phyloP scores from a whole-genome alignment of 2,797 vertebrate genomes.

The Etheostoma nigrum region DNA sequence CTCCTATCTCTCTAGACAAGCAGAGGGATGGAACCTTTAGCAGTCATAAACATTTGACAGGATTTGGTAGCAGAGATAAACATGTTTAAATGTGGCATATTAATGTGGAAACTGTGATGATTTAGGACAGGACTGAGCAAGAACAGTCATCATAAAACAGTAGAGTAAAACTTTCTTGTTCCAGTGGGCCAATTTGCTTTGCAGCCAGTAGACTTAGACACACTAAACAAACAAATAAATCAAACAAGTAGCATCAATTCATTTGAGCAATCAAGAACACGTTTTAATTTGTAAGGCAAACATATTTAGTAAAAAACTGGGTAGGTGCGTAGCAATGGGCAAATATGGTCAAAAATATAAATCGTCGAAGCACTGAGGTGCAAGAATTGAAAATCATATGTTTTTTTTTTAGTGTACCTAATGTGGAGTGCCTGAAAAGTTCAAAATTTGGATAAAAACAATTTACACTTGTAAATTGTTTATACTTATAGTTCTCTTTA shows the following conservation, averaged over 20 bases:
- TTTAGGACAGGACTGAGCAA: slow-evolving; percentile 47
- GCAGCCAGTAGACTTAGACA: slow-evolving; percentile 32
- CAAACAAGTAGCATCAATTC: slow-evolving; percentile 33
- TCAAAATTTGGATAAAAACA: neutral
- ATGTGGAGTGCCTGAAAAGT: neutral
- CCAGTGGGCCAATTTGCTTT: slow-evolving; percentile 41
- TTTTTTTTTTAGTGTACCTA: no score
- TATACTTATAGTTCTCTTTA: no score
- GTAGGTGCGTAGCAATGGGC: no score
- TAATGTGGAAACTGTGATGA: slow-evolving; percentile 57
- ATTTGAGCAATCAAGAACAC: slow-evolving; percentile 12
- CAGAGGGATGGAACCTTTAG: slow-evolving; percentile 16
- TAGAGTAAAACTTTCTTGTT: slow-evolving; percentile 37
- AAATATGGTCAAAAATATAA: neutral
- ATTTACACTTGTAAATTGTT: no score
- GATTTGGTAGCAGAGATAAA: slow-evolving; percentile 37
- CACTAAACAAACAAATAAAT: slow-evolving; percentile 38
- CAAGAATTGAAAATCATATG: neutral
- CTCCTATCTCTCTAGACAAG: slow-evolving; percentile 3
- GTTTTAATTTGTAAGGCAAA: slow-evolving; percentile 21
- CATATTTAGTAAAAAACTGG: neutral
- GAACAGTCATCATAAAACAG: slow-evolving; percentile 52
- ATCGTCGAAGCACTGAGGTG: neutral
- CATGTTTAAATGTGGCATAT: slow-evolving; percentile 33
- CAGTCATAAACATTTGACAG: slow-evolving; percentile 26